Evolutionary conservation across 2,888 invertebrate genomes (phyloP).

Genomic region (Ectobius pallidus): DNA sequence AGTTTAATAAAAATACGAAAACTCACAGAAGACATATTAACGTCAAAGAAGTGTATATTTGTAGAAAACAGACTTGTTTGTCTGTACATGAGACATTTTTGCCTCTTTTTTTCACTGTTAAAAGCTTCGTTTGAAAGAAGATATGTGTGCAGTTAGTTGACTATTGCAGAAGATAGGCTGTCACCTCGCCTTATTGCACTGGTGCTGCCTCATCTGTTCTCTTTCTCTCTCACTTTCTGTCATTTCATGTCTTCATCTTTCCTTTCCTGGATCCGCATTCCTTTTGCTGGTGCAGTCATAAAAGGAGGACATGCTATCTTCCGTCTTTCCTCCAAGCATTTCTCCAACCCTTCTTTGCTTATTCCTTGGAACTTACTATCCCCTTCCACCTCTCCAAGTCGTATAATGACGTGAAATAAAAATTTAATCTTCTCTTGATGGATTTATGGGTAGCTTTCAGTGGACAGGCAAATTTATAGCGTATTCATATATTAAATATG

Average conservation of each 20-base stretch:
- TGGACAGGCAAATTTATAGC: constrained; percentile 33
- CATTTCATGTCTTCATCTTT: neutral
- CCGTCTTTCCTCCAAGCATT: neutral
- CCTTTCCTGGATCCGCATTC: constrained; percentile 25
- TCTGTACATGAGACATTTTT: too few relatives aligned
- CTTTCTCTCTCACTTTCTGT: neutral
- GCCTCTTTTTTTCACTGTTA: too few relatives aligned
- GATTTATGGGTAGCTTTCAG: constrained; percentile 39
- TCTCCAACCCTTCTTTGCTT: neutral
- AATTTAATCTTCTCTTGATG: constrained; percentile 41
- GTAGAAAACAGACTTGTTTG: too few relatives aligned
- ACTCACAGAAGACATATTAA: too few relatives aligned
- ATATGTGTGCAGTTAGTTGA: neutral
- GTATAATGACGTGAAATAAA: constrained; percentile 40
- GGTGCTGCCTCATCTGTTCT: neutral
- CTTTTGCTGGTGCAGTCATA: neutral
- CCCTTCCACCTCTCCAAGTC: constrained; percentile 1
- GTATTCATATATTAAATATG: constrained; percentile 35
- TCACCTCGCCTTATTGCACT: constrained; percentile 14
- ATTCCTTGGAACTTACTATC: neutral
- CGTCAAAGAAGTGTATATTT: too few relatives aligned
- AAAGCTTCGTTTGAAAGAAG: neutral
- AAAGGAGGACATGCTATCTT: neutral
- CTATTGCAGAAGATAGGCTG: constrained; percentile 10
- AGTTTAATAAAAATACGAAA: too few relatives aligned